phyloP scores from a whole-genome alignment of 2,888 invertebrate genomes.

The Schizaphis graminum region DNA sequence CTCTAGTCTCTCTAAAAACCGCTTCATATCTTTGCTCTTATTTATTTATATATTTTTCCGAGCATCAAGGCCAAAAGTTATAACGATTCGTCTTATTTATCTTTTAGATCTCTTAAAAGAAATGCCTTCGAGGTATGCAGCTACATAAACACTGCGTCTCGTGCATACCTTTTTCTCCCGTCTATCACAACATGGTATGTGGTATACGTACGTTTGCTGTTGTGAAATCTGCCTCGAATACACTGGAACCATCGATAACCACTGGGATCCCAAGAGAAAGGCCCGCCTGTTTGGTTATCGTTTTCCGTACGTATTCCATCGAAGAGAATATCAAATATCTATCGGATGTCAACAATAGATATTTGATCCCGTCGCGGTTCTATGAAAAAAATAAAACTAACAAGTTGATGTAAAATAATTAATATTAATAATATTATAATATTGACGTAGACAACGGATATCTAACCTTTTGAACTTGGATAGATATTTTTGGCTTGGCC shows the following conservation, averaged over 20 bases:
- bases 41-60: neutral
- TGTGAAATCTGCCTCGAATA: slow-evolving; percentile 90
- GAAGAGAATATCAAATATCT: slow-evolving; percentile 91
- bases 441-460: neutral
- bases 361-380: slow-evolving; percentile 80
- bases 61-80: neutral
- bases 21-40: neutral
- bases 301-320: slow-evolving; percentile 87
- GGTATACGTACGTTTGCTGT: slow-evolving; percentile 77
- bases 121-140: neutral
- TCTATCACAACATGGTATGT: neutral
- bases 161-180: neutral
- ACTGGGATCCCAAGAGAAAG: slow-evolving; percentile 79
- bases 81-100: neutral
- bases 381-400: slow-evolving; percentile 71
- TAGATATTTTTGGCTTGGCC: slow-evolving; percentile 86
- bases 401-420: neutral
- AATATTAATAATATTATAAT: neutral
- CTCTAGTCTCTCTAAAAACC: no score
- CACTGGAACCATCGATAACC: slow-evolving; percentile 88
- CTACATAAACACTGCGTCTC: neutral
- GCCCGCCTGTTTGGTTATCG: slow-evolving; percentile 87
- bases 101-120: neutral
- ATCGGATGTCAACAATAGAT: slow-evolving; percentile 87
- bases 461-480: slow-evolving; percentile 81